phyloP scores from a whole-genome alignment of 2,113 vertebrate genomes.

The Odontophorus gujanensis region DNA sequence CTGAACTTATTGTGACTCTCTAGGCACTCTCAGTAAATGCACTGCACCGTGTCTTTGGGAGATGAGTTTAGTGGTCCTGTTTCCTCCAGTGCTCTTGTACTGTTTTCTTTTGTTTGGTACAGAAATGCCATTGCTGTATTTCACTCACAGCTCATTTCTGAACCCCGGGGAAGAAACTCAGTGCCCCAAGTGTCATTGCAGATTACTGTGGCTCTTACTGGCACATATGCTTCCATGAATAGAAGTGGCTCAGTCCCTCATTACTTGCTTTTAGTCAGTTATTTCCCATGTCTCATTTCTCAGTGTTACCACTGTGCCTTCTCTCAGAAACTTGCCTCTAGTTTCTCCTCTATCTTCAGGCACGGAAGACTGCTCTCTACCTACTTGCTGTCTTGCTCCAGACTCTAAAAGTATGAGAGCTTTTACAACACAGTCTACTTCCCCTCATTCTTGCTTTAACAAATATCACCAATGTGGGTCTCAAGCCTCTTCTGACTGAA shows the following conservation, averaged over 20 bases:
- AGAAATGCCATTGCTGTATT: accelerated
- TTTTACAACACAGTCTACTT: not conserved
- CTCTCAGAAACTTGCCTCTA: not conserved
- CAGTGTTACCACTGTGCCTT: not conserved
- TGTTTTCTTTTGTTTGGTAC: not conserved
- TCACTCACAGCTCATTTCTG: not conserved
- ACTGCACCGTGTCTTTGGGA: not conserved
- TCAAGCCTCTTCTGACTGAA: not conserved
- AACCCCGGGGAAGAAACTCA: not conserved
- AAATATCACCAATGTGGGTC: not conserved
- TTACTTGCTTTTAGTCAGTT: not conserved
- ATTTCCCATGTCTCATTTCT: not conserved
- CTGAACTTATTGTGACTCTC: not conserved
- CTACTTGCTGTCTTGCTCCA: not conserved
- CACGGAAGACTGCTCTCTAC: not conserved
- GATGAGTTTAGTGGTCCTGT: not conserved
- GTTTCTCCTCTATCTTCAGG: not conserved
- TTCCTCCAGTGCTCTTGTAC: not conserved
- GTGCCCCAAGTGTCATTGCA: not conserved
- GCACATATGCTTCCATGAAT: not conserved
- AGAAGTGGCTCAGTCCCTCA: not conserved
- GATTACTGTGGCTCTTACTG: not conserved
- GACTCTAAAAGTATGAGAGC: not conserved
- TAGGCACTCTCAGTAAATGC: not conserved
- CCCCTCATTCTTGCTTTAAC: not conserved